Evolutionary conservation across 2,797 vertebrate genomes (phyloP), one percentile per base, ranked within the genome.

Genomic region (Sparidentex hasta): DNA sequence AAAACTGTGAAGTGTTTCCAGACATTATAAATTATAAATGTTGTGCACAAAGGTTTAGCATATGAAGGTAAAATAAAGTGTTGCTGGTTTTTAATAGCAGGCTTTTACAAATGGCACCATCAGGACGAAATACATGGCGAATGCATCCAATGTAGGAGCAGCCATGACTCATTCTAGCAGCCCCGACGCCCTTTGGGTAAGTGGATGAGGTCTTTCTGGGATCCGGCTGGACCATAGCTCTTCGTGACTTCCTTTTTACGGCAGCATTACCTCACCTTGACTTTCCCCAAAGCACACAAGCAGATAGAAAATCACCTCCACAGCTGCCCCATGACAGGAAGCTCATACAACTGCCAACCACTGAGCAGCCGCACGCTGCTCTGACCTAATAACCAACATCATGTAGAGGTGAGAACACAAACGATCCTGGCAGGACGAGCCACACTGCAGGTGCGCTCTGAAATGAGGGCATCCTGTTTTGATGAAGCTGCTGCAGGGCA

Each of bases 241-340:
- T 84, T 81, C 46, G n/a, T 64, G 80, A 78, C 67, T 71, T 56
- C 44, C 17, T 71, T 85, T 89, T 90, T 75, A 87, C 54, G 67
- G 77, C 82, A 71, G 78, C 78, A 87, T 87, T 87, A 87, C 74
- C 76, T 93, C 84, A 92, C 85, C 88, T 86, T 86, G 89, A 91
- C 76, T 86, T 5, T 38, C 77, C 76, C 78, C 82, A 78, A 71
- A 84, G 72, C 78, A 72, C 79, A 84, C 74, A 79, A 76, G 86
- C 68, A 51, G 50, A 82, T 23, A 82, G 70, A 55, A 88, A 88
- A 87, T 91, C 79, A 85, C 64, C 59, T 47, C 43, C 50, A 51
- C 48, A 68, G 74, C 74, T 62, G 65, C 55, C 64, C 18, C 17
- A 1, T 56, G 69, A 80, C 76, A 79, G 75, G 57, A 54, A 33